Evolutionary conservation across 2,797 vertebrate species (phyloP), one percentile per base, ranked within the genome.

Genomic region (Muscicapa comitata): DNA sequence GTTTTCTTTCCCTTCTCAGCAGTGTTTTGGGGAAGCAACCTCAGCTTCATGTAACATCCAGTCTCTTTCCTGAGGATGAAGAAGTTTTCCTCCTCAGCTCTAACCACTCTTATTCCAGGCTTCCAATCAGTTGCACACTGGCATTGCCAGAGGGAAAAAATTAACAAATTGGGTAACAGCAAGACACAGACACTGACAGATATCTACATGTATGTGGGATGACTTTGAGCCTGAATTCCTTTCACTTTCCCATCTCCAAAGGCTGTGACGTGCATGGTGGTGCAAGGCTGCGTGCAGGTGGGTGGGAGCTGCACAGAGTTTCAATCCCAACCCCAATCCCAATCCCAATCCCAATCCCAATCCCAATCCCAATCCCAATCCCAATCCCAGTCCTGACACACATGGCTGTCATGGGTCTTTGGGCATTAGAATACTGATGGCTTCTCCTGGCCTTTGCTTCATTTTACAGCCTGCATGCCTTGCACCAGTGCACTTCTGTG

Each of bases 311-410:
- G 38, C 55, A 29, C 35, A 75, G 26, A 63, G 4, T 35, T 33
- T 14, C 71, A 66, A 21, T 47, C 8, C 13, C 5, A 25, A 47
- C 8, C 20, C 43, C 20, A 43, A 43, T 43, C 19, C 42, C 16
- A 18, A 43, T 20, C 42, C 42, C 42, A 25, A 25, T 47, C 45
- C 24, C 23, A 48, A 45, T n/a, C 23, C 15, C 71, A 66, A 21
- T 47, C 8, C 13, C 5, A 25, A 47, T 14, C 20, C 43, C 20
- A 43, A 43, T 43, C 19, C 42, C 16, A 18, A 43, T 20, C 42
- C 42, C 42, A 25, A 25, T 47, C 45, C 24, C 23, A 48, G 40
- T n/a, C 23, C 15, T 0, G 0, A 20, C 23, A 17, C 2, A 0
- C 21, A 40, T 3, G 45, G 16, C 16, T 55, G 29, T 25, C 29